These are phyloP conservation scores for Stichodactyla helianthus DNA, from an alignment of 64 coral and sea anemone species.

Conservation along the genomic window DNA sequence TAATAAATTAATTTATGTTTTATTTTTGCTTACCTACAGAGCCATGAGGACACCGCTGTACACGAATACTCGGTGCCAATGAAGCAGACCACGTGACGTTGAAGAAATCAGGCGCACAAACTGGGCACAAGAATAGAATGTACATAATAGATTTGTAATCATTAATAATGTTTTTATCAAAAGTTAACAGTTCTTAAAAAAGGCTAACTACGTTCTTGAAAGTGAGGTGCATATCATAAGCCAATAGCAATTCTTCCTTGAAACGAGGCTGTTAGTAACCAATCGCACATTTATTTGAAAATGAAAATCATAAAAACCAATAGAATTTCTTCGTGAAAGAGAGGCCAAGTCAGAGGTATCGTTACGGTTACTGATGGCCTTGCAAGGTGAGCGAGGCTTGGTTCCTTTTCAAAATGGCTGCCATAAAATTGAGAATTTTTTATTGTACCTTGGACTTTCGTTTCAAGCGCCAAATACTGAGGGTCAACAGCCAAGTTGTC, in stretches of 20 bases:
- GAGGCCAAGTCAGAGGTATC: neutral
- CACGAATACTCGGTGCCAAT: neutral
- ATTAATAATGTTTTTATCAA: no score
- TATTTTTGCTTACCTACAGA: conserved; percentile 1
- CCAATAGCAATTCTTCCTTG: no score
- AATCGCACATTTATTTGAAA: no score
- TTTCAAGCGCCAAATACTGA: neutral
- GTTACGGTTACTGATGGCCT: neutral
- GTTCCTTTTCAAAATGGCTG: neutral
- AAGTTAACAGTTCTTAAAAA: no score
- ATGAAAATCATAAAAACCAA: no score
- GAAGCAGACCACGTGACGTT: conserved; percentile 39
- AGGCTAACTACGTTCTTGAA: no score
- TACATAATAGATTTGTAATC: no score
- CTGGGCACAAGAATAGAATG: conserved; percentile 16
- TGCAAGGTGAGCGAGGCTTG: neutral
- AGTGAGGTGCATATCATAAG: no score
- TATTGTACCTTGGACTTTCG: neutral
- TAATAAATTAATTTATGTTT: no score
- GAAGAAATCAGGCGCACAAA: conserved; percentile 45
- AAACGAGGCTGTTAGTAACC: no score
- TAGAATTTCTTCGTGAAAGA: no score
- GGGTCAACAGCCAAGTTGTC: neutral
- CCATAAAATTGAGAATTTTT: no score
- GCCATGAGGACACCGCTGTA: conserved; percentile 40